Base-by-base conservation (phyloP, 2,113 vertebrate genomes). In the Gila orcuttii region DNA sequence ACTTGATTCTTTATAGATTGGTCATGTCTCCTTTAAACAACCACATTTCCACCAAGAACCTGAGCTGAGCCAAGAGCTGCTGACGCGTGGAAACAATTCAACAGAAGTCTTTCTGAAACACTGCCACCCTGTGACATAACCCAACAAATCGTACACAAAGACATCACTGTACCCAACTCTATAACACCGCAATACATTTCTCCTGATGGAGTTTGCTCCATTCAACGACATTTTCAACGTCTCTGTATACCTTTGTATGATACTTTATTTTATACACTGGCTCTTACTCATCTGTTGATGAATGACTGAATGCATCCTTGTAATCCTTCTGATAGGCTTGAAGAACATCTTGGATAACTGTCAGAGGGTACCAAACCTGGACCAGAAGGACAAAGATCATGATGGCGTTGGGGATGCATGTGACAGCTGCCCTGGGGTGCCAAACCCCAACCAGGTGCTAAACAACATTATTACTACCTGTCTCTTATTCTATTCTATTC, bases 301-400 rank as follows among this genome's bases (percentile, higher is more conserved):
- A 73, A 73, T 3, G 5, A 4, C 73, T 75, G 3, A 50, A 28
- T 50, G 73, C 12, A 15, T 84, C 6, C 28, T 6, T 57, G 47
- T 28, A 2, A 50, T 3, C 0, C 90, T 89, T 88, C 90, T 28
- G 17, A 2, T 88, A 99, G 98, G 97, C 79, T 91, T 99, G 90
- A 97, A 96, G 88, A 99, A 99, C 87, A 93, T 96, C 90, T 91
- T 97, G 82, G 98, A 99, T 91, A 99, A 99, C 91, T 99, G 98
- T 90, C 97, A 93, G 66, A 95, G 84, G 82, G 93, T 97, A 69
- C 93, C 96, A 39, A 99, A 99, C 78, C 85, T 57, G 78, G 95
- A 97, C 89, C 98, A 99, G 89, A 89, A 80, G 36, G 98, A 99
- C 89, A 91, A 25, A 88, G 98, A 99, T 90, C 93, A 90, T 3